Percentiles rank a stretch among this genome's conserved stretches.
Evolutionary conservation across 2,888 invertebrate genomes (phyloP).

Genomic region (Phymatocera aterrima): DNA sequence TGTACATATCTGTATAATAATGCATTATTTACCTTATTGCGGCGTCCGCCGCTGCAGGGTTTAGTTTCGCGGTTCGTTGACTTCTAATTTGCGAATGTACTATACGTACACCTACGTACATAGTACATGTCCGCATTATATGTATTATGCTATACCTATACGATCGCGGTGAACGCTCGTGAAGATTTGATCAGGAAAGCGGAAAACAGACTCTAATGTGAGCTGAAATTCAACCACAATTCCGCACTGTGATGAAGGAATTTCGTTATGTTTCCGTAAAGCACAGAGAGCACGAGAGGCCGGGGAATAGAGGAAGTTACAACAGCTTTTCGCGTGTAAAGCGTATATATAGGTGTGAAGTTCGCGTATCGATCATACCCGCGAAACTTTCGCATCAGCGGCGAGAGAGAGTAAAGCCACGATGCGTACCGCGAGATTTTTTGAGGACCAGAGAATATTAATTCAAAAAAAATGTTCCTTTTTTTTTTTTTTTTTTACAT

Average conservation of each 20-base stretch:
- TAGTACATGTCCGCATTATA: too few relatives aligned
- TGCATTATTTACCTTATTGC: neutral
- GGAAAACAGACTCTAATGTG: constrained; percentile 9
- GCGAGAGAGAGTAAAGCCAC: neutral
- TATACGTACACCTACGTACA: neutral
- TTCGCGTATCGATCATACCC: constrained; percentile 14
- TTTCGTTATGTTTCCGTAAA: constrained; percentile 12
- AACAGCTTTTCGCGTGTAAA: constrained; percentile 24
- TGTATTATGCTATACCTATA: constrained; percentile 1
- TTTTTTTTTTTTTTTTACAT: too few relatives aligned
- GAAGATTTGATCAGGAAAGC: constrained; percentile 23
- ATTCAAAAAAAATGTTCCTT: neutral
- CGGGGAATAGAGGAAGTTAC: neutral
- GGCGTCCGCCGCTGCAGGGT: neutral
- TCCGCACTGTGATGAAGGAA: neutral
- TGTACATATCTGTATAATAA: neutral
- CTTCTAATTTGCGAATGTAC: constrained; percentile 30
- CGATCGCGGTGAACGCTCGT: constrained; percentile 12
- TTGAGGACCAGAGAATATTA: constrained; percentile 9
- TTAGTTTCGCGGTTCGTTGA: constrained; percentile 15
- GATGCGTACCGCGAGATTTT: neutral
- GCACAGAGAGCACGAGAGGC: neutral
- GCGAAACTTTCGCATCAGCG: neutral
- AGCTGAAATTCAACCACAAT: constrained; percentile 21
- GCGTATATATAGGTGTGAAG: neutral